These are phyloP conservation scores for Zaprionus camerounensis DNA, from an alignment of 1,140 invertebrate genomes.

Conservation along the genomic window DNA sequence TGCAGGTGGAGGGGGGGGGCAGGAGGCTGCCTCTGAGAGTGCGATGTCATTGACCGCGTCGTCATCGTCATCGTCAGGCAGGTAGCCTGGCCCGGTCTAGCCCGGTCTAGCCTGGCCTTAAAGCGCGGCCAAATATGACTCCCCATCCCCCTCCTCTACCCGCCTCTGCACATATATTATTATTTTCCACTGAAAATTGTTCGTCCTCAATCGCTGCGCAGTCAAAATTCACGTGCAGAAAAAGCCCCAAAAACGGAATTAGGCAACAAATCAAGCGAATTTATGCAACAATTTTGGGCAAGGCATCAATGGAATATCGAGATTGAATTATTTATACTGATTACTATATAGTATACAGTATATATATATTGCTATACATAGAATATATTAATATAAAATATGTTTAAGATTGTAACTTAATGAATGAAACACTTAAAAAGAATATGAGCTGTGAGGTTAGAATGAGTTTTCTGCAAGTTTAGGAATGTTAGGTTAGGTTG, in stretches of 20 bases:
- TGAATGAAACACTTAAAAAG: too few species aligned
- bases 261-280: not conserved
- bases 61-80: not conserved
- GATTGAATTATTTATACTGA: not conserved
- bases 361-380: too few species aligned
- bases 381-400: too few species aligned
- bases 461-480: too few species aligned
- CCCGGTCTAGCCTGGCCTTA: not conserved
- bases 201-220: not conserved
- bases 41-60: slow-evolving; percentile 70
- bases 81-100: not conserved
- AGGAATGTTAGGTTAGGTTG: too few species aligned
- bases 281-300: not conserved
- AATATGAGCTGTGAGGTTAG: too few species aligned
- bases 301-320: not conserved
- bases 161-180: not conserved
- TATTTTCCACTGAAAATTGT: not conserved
- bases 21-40: slow-evolving; percentile 2
- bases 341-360: too few species aligned
- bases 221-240: not conserved
- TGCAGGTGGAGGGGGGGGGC: not conserved
- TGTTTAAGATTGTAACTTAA: too few species aligned
- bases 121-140: not conserved
- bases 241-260: not conserved
- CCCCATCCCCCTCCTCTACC: not conserved